These are phyloP conservation scores for Chrysomela aeneicollis DNA, from an alignment of 2,888 invertebrate genomes.

Conservation along the genomic window DNA sequence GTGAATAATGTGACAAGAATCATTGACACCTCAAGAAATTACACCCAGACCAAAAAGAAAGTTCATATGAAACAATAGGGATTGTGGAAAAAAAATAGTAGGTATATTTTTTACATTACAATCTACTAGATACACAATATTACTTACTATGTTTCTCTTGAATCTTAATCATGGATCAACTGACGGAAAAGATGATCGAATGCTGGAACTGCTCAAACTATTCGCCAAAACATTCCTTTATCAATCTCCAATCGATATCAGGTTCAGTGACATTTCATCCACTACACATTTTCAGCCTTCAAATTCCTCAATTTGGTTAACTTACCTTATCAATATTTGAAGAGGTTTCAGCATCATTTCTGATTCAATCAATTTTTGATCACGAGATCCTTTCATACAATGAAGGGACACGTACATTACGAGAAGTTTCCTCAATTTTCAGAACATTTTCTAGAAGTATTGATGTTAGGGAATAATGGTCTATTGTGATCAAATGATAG, in stretches of 20 bases:
- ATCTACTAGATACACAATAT: no score
- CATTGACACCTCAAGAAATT: no score
- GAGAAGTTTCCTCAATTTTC: constrained; percentile 17
- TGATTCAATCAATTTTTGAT: constrained; percentile 25
- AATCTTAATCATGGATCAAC: no score
- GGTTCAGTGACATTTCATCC: not conserved
- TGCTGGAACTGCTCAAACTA: no score
- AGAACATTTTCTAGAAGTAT: not conserved
- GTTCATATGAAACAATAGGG: no score
- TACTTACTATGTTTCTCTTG: no score
- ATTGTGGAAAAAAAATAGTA: no score
- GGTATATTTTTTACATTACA: no score
- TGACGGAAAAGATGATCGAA: no score
- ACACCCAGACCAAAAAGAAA: no score
- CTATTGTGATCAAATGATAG: constrained; percentile 15
- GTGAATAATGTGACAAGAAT: no score
- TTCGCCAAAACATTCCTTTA: no score
- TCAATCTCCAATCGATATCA: not conserved
- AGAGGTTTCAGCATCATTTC: constrained; percentile 26
- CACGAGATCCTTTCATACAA: constrained; percentile 12
- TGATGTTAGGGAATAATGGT: constrained; percentile 13
- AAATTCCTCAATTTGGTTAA: constrained; percentile 9
- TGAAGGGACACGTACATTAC: constrained; percentile 13
- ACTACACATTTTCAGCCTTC: not conserved
- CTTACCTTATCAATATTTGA: constrained; percentile 23